Base-by-base conservation (phyloP, 1,140 invertebrate genomes). In the Araneus ventricosus region DNA sequence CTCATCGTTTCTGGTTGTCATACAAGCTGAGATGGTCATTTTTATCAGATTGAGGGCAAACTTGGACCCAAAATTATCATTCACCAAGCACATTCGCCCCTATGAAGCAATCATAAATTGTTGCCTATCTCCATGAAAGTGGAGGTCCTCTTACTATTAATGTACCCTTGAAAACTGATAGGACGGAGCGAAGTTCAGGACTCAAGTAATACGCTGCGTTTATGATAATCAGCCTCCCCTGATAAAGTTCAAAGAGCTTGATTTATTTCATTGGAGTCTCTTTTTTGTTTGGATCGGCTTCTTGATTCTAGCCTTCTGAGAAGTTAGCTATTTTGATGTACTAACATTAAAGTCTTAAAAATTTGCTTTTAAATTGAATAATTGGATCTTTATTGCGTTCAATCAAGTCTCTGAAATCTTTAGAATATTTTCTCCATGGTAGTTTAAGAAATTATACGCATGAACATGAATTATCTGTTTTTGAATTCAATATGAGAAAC, bases 41-140 rank as follows among this genome's bases (percentile, higher is more conserved):
- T 75, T 75, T 75, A 75, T 75, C 67, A 75, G 67, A 75, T 75
- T 17, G 17, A 17, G 27, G 27, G 67, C 67, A 75, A 75, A 30
- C 27, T 34, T 34, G 27, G 30, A 75, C 27, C 30, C 14, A 22
- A 75, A 75, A 37, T 75, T 75, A 75, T 75, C 67, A 75, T 75
- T 75, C 67, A 75, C 67, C 17, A 1, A 30, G 30, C 14, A 75
- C 67, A 75, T 34, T 75, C 67, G 27, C 67, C 30, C 67, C 67
- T 14, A 14, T 17, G 10, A 4, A 34, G 5, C 27, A 20, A 75
- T 75, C 67, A 30, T 75, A 75, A 75, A 75, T 75, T 75, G 30
- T 34, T 17, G 27, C 27, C 67, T 75, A 75, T 75, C 67, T 75
- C 4, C 10, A 17, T 34, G 67, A 75, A 75, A 2, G 34, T 17